phyloP scores from a whole-genome alignment of 1,140 invertebrate genomes.

The Lanistes nyassanus region DNA sequence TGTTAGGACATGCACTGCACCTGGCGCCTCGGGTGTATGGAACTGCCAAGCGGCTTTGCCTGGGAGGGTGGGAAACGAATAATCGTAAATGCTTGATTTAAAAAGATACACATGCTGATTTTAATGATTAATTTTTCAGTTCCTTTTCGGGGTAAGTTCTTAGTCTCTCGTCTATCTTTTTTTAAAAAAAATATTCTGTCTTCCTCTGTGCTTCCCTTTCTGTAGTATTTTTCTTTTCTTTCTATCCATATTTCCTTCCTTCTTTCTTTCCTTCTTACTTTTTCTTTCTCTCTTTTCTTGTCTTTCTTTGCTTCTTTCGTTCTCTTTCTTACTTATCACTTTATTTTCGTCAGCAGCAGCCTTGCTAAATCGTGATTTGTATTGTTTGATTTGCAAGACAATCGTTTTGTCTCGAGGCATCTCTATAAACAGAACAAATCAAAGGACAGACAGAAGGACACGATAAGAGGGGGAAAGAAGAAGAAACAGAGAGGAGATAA shows the following conservation, averaged over 20 bases:
- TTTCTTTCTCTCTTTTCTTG: too few relatives aligned
- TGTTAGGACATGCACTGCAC: conserved; percentile 46
- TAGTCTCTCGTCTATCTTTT: neutral
- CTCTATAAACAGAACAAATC: neutral
- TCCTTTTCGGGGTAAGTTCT: too few relatives aligned
- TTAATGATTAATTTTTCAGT: too few relatives aligned
- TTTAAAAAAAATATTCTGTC: too few relatives aligned
- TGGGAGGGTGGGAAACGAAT: too few relatives aligned
- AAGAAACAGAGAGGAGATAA: neutral
- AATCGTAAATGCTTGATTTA: too few relatives aligned
- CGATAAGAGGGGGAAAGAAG: neutral
- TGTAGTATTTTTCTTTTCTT: too few relatives aligned
- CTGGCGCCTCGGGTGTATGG: conserved; percentile 46
- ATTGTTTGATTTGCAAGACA: neutral
- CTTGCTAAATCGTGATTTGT: neutral
- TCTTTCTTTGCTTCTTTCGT: too few relatives aligned
- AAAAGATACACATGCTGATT: too few relatives aligned
- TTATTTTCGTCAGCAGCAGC: neutral
- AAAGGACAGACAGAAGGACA: neutral
- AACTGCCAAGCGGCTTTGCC: conserved; percentile 44
- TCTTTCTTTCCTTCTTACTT: neutral
- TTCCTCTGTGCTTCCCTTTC: too few relatives aligned
- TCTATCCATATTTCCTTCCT: too few relatives aligned
- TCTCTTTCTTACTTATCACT: neutral
- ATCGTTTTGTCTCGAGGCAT: neutral